Conservation (phyloP, 2,888 invertebrate species). For the Suillia variegata region DNA sequence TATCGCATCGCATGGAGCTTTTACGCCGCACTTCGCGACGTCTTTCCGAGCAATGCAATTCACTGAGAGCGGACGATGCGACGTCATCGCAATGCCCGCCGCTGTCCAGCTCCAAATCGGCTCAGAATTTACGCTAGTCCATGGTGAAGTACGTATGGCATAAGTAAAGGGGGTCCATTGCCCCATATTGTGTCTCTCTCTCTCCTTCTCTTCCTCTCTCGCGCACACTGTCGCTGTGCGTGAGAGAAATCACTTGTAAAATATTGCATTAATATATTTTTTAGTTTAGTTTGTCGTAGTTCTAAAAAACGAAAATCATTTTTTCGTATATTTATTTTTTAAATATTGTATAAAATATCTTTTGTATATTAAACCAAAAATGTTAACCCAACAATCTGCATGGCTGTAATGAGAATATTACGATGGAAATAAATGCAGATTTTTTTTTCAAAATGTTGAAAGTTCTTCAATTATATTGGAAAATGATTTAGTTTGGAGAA, state of each 20-base stretch:
- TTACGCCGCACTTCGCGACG: constrained; percentile 39
- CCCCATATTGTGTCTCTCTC: constrained; percentile 5
- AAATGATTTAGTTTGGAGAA: no score
- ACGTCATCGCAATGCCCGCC: constrained; percentile 3
- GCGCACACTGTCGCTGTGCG: no score
- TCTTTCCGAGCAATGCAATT: constrained; percentile 33
- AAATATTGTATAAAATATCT: neutral
- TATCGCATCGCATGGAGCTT: constrained; percentile 35
- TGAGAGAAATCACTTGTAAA: neutral
- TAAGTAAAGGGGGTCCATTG: no score
- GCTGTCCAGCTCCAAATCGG: neutral
- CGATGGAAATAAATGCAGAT: no score
- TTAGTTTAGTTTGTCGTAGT: neutral
- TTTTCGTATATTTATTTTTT: neutral
- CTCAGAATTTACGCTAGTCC: neutral
- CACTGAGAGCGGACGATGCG: constrained; percentile 19
- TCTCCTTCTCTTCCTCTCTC: neutral
- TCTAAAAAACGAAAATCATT: no score
- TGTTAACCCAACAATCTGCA: no score
- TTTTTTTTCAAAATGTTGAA: no score
- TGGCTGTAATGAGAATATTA: no score
- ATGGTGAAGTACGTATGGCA: no score
- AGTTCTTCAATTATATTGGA: no score
- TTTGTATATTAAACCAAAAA: neutral
- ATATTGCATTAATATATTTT: neutral